Base-by-base conservation (phyloP, 2,888 invertebrate species). In the Eupithecia vulgata region DNA sequence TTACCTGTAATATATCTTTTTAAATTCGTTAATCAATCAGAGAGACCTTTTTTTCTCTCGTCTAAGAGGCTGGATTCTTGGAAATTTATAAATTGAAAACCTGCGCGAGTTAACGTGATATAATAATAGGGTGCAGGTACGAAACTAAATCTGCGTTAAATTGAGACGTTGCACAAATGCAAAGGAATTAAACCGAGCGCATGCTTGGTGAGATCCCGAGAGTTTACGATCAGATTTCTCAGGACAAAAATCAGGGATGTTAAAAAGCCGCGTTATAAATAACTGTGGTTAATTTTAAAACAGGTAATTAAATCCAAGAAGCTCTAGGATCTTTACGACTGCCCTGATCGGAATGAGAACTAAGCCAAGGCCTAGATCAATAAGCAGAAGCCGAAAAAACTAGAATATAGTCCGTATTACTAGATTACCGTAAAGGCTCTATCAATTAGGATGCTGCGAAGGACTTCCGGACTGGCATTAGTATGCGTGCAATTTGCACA, bases 81-180 rank as follows among this genome's bases (percentile, higher is more conserved):
- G 85, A 85, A 86, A 77, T 84, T 85, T 80, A 83, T 82, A 88
- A 88, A 90, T 88, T 90, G 87, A 88, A 87, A 85, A 87, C 80
- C 80, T 78, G 69, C 76, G 72, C 73, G 76, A 80, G 81, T 84
- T 82, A 82, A 81, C 81, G 83, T 82, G 80, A 77, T 81, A 83
- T 87, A 87, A 89, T 89, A 81, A 86, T 79, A 81, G 88, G 87
- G 83, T 79, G 76, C 76, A 73, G 82, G 78, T 76, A 78, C 81
- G 76, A 83, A 83, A 84, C 84, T 83, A 86, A 85, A 86, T 85
- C 84, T 80, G 86, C 87, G 86, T 85, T 85, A 87, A 85, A 88
- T 85, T 84, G 82, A 85, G 83, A 82, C 76, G 82, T 85, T 82
- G 72, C 75, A 75, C 66, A 74, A 79, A 79, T 79, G 78, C 78